Base-by-base conservation (phyloP, 2,888 invertebrate species). In the Leptinotarsa peninsularis region DNA sequence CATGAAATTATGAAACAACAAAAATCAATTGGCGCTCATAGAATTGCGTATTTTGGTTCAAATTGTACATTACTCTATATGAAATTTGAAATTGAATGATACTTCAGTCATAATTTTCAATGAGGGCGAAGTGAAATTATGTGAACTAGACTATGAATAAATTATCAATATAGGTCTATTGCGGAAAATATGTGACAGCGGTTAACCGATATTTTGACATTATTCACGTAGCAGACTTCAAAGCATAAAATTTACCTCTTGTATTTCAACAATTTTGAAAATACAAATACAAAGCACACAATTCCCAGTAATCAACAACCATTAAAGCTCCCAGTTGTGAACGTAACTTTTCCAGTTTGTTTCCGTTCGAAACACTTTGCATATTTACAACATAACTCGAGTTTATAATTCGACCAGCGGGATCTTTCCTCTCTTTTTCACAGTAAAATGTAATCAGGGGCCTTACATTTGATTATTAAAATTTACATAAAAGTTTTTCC, bases 301-400 rank as follows among this genome's bases (percentile, higher is more conserved):
- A 17, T 27, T 27, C 15, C 15, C 15, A 14, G 23, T 58, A 23
- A 58, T 58, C 58, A 58, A 15, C 58, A 58, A 58, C 58, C 23
- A 23, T 58, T 27, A 58, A 2, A 58, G 23, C 58, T 58, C 18
- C 23, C 23, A 58, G 58, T 23, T 58, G 15, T 58, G 0, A 58
- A 23, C 23, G 58, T 14, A 60, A 75, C 67, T 75, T 75, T 66
- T 27, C 13, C 50, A 7, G 21, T 52, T 67, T 49, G 50, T 50
- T 67, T 50, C 50, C 67, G 49, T 49, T 43, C 49, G 4, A 15
- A 70, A 70, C 18, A 70, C 54, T 70, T 43, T 70, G 70, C 70
- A 70, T 70, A 70, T 70, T 70, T 70, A 58, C 21, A 58, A 23
- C 58, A 27, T 21, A 23, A 58, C 4, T 58, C 58, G 14, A 58